These are phyloP conservation scores for Tinea semifulvella DNA, from an alignment of 2,888 invertebrate genomes.

Conservation along the genomic window DNA sequence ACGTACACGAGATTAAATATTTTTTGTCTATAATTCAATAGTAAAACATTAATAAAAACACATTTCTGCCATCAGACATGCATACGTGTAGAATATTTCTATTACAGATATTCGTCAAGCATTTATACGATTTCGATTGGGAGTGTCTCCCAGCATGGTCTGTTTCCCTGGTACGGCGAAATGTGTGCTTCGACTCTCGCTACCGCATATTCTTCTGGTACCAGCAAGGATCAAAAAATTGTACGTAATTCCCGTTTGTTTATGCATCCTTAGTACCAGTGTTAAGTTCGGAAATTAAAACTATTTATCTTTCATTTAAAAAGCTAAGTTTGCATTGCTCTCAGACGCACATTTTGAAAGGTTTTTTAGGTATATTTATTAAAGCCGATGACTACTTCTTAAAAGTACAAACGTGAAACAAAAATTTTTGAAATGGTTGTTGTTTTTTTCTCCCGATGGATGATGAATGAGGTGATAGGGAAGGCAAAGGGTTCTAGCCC, in stretches of 20 bases:
- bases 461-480: too few species aligned
- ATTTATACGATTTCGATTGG: constrained; percentile 90
- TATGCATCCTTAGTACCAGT: background rate
- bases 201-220: constrained; percentile 89
- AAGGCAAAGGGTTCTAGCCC: too few species aligned
- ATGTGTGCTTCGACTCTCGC: constrained; percentile 88
- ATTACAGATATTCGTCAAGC: constrained; percentile 67
- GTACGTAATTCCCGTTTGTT: constrained; percentile 66
- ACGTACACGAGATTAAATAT: too few species aligned
- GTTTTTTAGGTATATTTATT: background rate
- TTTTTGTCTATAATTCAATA: too few species aligned
- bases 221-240: constrained; percentile 85
- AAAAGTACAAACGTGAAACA: too few species aligned
- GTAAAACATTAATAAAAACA: too few species aligned
- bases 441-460: too few species aligned
- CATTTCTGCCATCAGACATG: too few species aligned
- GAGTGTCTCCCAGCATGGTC: constrained; percentile 83
- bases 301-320: background rate
- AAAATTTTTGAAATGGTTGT: too few species aligned
- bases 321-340: background rate
- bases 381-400: too few species aligned
- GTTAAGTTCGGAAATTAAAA: background rate
- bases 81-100: too few species aligned
- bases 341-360: background rate
- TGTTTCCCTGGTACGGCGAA: constrained; percentile 93